These are phyloP conservation scores for Synergus umbraculus DNA, from an alignment of 2,888 invertebrate genomes.

Conservation along the genomic window DNA sequence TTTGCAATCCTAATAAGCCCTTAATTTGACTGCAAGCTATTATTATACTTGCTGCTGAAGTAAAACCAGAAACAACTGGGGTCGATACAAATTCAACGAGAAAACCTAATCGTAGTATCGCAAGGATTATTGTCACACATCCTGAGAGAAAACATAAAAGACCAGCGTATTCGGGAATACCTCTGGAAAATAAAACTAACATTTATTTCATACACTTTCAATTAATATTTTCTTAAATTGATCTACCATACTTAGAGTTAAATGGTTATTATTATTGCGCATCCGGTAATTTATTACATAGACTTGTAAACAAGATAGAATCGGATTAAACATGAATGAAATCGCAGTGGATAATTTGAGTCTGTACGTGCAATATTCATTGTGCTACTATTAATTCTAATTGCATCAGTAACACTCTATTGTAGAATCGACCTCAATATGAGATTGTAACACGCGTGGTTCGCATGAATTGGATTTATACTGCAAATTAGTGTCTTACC, in stretches of 20 bases:
- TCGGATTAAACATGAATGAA: conserved; percentile 20
- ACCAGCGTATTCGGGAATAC: conserved; percentile 81
- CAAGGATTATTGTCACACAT: conserved; percentile 82
- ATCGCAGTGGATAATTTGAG: conserved; percentile 13
- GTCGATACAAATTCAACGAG: conserved; percentile 86
- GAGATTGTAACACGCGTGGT: background rate
- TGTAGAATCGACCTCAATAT: conserved; percentile 15
- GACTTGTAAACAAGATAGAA: background rate
- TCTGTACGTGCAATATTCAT: conserved; percentile 4
- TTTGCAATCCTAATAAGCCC: conserved; percentile 82
- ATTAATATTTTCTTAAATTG: background rate
- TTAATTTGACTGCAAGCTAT: conserved; percentile 88
- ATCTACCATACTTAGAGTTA: background rate
- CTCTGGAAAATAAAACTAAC: conserved; percentile 56
- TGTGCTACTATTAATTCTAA: conserved; percentile 31
- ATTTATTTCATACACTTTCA: background rate
- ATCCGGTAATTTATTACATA: conserved; percentile 18
- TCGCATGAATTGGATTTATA: conserved; percentile 31
- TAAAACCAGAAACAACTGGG: conserved; percentile 87
- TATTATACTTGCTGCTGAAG: conserved; percentile 87
- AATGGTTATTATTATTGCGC: background rate
- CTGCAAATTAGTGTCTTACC: conserved; percentile 57
- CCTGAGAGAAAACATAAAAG: conserved; percentile 84
- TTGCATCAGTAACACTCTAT: conserved; percentile 16
- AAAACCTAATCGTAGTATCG: conserved; percentile 84